phyloP scores from a whole-genome alignment of 1,140 invertebrate genomes.

The Acromyrmex charruanus region DNA sequence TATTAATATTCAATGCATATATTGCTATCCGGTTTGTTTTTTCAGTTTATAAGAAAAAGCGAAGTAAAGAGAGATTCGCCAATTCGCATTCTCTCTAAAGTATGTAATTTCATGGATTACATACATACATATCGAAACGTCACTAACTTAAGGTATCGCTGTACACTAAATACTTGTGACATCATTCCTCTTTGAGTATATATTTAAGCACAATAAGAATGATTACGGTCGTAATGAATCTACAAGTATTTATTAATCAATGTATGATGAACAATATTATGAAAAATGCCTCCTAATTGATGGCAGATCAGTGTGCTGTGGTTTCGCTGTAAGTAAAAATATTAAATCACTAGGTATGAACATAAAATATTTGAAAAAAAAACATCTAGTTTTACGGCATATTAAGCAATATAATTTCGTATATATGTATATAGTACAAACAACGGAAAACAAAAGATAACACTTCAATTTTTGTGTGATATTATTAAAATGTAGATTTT shows the following conservation, averaged over 20 bases:
- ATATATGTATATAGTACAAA: slow-evolving; percentile 35
- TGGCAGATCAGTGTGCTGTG: slow-evolving; percentile 86
- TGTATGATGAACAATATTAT: slow-evolving; percentile 85
- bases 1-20: slow-evolving; percentile 42
- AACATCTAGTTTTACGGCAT: slow-evolving; percentile 56
- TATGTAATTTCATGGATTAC: slow-evolving; percentile 54
- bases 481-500: slow-evolving; percentile 39
- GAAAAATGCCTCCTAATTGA: slow-evolving; percentile 84
- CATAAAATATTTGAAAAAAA: slow-evolving; percentile 50
- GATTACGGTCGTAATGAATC: slow-evolving; percentile 81
- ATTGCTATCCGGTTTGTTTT: slow-evolving; percentile 48
- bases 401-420: slow-evolving; percentile 43
- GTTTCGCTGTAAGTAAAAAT: slow-evolving; percentile 86
- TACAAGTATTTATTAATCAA: slow-evolving; percentile 82
- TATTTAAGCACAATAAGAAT: slow-evolving; percentile 81
- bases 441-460: slow-evolving; percentile 49
- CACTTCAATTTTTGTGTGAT: slow-evolving; percentile 46
- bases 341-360: slow-evolving; percentile 76
- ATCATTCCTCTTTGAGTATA: slow-evolving; percentile 77
- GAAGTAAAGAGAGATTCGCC: slow-evolving; percentile 21
- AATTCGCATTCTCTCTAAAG: slow-evolving; percentile 29
- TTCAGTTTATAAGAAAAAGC: slow-evolving; percentile 47
- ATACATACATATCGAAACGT: slow-evolving; percentile 44
- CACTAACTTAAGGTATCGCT: slow-evolving; percentile 49
- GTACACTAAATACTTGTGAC: slow-evolving; percentile 64